These are phyloP conservation scores for Nesidiocoris tenuis DNA, from an alignment of 2,888 invertebrate genomes.

Conservation along the genomic window DNA sequence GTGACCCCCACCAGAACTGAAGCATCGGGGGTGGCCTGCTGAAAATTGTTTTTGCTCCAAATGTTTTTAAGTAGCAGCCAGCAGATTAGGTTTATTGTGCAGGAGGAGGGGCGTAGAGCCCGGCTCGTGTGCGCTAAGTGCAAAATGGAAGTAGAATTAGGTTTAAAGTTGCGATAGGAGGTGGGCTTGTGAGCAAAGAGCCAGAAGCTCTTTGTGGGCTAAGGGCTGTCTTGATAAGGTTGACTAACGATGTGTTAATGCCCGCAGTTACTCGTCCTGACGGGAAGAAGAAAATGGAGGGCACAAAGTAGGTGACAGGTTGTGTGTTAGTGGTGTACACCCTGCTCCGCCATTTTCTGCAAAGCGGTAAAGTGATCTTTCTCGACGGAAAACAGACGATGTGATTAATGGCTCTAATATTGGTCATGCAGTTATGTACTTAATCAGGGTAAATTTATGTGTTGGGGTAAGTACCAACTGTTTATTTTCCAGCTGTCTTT, in stretches of 20 bases:
- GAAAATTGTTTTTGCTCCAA: background rate
- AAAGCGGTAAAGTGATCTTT: background rate
- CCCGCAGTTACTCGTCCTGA: background rate
- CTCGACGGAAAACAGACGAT: background rate
- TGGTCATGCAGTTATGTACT: too few relatives aligned
- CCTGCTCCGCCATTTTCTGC: background rate
- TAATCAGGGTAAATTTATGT: too few relatives aligned
- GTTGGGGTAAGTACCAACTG: too few relatives aligned
- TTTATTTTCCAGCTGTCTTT: too few relatives aligned
- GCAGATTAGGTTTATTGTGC: too few relatives aligned
- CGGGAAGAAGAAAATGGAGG: background rate
- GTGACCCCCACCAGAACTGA: too few relatives aligned
- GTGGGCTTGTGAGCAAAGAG: background rate
- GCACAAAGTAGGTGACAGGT: background rate
- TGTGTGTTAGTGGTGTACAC: background rate
- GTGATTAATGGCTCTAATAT: background rate
- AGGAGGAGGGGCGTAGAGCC: too few relatives aligned
- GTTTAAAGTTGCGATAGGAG: background rate
- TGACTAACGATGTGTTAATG: background rate
- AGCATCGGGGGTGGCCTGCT: constrained; percentile 4
- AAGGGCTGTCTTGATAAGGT: background rate
- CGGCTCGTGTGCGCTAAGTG: background rate
- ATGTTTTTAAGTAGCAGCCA: background rate
- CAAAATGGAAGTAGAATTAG: background rate
- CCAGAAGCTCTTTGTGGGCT: background rate